Conservation (phyloP, 2,888 invertebrate species). For the Phania funesta region DNA sequence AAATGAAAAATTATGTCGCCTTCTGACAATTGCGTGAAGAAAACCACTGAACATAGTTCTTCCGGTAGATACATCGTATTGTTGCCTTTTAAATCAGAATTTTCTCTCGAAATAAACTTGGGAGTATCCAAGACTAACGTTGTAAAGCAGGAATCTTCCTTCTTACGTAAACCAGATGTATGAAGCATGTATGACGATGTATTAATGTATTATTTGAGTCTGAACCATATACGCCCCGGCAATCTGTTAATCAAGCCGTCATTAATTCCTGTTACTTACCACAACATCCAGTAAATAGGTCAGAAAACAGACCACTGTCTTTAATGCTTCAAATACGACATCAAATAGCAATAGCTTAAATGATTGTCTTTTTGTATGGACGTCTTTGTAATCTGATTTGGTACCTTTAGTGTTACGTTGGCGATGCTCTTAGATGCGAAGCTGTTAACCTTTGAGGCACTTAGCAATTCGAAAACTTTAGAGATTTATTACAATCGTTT, state of each 20-base stretch:
- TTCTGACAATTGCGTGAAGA: neutral
- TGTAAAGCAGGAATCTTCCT: neutral
- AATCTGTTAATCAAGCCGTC: too few species aligned
- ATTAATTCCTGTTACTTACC: neutral
- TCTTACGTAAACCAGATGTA: neutral
- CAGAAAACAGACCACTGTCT: neutral
- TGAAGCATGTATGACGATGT: neutral
- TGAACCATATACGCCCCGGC: too few species aligned
- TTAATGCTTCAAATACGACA: neutral
- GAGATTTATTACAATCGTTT: too few species aligned
- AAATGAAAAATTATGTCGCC: too few species aligned
- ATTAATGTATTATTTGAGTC: neutral
- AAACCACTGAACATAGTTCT: neutral
- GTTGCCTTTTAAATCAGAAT: neutral
- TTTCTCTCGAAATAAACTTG: neutral
- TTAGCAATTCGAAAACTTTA: too few species aligned
- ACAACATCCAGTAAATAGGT: neutral
- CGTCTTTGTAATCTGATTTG: neutral
- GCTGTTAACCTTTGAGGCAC: too few species aligned
- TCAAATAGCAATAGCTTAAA: neutral
- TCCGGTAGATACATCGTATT: neutral
- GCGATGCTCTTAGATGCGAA: too few species aligned
- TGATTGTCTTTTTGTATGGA: neutral
- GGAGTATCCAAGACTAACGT: neutral
- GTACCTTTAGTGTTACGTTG: too few species aligned